A percentile compares a stretch with the other conserved stretches of the same genome.
Conservation (phyloP, 2,888 invertebrate species). For the Hemistola chrysoprasaria region DNA sequence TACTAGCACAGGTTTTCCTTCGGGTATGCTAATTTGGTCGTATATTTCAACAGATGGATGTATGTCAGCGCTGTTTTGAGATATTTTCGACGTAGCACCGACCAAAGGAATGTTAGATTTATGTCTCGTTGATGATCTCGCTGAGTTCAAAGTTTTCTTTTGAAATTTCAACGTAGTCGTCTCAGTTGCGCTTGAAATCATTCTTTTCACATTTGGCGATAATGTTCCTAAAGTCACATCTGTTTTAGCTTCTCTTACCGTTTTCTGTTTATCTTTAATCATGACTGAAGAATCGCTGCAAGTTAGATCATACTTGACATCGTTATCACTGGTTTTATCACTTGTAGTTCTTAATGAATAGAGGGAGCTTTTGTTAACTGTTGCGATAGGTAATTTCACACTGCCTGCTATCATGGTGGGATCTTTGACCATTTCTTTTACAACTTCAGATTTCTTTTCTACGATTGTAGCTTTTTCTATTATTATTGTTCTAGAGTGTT, state of each 20-base stretch:
- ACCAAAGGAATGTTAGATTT: conserved; percentile 75
- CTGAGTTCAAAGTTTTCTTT: conserved; percentile 58
- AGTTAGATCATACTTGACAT: conserved; percentile 52
- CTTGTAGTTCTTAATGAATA: conserved; percentile 69
- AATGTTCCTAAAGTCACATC: conserved; percentile 76
- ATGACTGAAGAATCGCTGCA: conserved; percentile 54
- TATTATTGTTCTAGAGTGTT: conserved; percentile 34
- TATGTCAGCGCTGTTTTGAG: conserved; percentile 74
- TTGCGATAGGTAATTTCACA: conserved; percentile 67
- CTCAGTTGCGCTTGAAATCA: conserved; percentile 80
- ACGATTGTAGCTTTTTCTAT: conserved; percentile 19
- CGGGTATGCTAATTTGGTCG: conserved; percentile 59
- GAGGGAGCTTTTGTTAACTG: conserved; percentile 68
- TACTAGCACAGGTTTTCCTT: conserved; percentile 44
- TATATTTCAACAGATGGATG: conserved; percentile 73
- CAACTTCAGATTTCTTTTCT: conserved; percentile 5
- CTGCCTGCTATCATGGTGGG: conserved; percentile 63
- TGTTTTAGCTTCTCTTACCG: conserved; percentile 59
- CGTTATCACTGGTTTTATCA: conserved; percentile 64
- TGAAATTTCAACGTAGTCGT: conserved; percentile 67
- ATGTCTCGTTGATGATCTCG: conserved; percentile 61
- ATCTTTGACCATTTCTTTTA: conserved; percentile 44
- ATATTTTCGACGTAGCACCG: conserved; percentile 77
- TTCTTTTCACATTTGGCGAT: conserved; percentile 84
- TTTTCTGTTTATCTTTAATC: conserved; percentile 55